Percentiles rank a stretch among this genome's conserved stretches.
phyloP scores from a whole-genome alignment of 2,797 vertebrate genomes.

The Phrynocephalus forsythii region DNA sequence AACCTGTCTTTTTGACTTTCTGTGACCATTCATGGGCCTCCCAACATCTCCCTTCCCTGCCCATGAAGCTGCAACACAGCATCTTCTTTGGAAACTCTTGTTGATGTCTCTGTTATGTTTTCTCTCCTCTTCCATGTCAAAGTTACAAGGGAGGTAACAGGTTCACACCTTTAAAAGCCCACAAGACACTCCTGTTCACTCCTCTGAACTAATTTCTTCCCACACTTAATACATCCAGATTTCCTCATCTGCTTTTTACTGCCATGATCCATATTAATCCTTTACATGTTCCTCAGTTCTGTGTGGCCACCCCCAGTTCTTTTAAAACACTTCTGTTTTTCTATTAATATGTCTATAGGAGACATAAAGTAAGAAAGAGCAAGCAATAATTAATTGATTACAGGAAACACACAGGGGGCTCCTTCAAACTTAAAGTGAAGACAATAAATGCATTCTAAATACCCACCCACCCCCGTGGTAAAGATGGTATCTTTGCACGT shows the following conservation, averaged over 20 bases:
- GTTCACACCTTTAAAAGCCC: neutral
- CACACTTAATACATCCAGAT: slow-evolving; percentile 14
- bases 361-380: neutral
- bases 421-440: neutral
- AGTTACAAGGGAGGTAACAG: neutral
- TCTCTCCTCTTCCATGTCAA: neutral
- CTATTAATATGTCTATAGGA: neutral
- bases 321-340: neutral
- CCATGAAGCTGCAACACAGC: no score
- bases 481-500: neutral
- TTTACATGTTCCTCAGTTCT: neutral
- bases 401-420: neutral
- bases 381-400: neutral
- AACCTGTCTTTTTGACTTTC: no score
- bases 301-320: neutral
- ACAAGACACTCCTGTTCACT: neutral
- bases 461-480: neutral
- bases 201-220: neutral
- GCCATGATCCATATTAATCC: slow-evolving; percentile 16
- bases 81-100: no score
- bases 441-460: neutral
- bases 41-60: no score
- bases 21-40: no score
- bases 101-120: neutral
- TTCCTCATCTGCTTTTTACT: neutral